These are phyloP conservation scores for Tetragonisca angustula DNA, from an alignment of 2,888 invertebrate species.

Conservation along the genomic window DNA sequence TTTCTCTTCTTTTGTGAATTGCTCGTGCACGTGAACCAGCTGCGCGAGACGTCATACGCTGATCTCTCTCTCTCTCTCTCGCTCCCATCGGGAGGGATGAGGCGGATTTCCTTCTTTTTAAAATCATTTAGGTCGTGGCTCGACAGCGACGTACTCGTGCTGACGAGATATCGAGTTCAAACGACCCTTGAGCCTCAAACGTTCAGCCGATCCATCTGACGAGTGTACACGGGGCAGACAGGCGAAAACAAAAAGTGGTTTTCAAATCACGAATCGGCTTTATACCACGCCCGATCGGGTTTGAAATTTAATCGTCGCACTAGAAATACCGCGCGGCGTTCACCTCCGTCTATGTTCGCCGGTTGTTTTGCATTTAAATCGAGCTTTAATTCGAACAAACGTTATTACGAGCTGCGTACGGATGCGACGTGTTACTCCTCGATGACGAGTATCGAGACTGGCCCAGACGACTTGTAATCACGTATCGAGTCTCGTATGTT, in stretches of 20 bases:
- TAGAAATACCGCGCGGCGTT: background rate
- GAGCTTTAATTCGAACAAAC: slow-evolving; percentile 20
- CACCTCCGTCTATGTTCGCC: background rate
- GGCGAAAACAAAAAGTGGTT: slow-evolving; percentile 54
- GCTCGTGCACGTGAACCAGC: slow-evolving; percentile 38
- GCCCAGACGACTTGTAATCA: background rate
- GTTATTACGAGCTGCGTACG: slow-evolving; percentile 10
- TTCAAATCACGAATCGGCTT: slow-evolving; percentile 58
- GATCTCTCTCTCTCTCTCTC: slow-evolving; percentile 16
- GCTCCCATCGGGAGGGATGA: slow-evolving; percentile 2
- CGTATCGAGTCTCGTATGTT: background rate
- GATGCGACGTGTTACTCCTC: too few relatives aligned
- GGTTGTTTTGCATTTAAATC: slow-evolving; percentile 45
- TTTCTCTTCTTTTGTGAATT: slow-evolving; percentile 35
- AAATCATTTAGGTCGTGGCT: slow-evolving; percentile 70
- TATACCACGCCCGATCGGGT: slow-evolving; percentile 49
- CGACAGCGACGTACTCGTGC: slow-evolving; percentile 62
- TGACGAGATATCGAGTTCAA: slow-evolving; percentile 68
- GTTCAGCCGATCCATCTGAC: slow-evolving; percentile 53
- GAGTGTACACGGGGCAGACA: slow-evolving; percentile 54
- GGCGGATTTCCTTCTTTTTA: slow-evolving; percentile 57
- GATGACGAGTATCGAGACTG: slow-evolving; percentile 1
- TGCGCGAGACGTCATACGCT: slow-evolving; percentile 37
- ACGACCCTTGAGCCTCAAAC: slow-evolving; percentile 60
- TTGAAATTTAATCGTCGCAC: slow-evolving; percentile 54